Evolutionary conservation across 2,113 vertebrate genomes (phyloP), one percentile per base, ranked within the genome.

Genomic region (Solea solea): DNA sequence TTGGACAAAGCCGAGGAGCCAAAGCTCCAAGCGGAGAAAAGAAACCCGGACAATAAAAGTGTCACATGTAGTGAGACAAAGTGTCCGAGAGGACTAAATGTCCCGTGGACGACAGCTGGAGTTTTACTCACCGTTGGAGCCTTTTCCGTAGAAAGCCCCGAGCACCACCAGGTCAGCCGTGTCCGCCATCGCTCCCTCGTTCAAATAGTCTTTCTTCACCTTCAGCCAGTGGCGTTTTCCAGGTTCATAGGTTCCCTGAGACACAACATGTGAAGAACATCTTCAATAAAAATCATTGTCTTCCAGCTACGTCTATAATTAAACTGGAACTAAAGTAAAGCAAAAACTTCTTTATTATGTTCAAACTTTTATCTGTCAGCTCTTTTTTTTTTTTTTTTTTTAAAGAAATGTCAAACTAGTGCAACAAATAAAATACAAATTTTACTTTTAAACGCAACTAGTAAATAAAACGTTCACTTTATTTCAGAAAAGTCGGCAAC

Each of bases 151-250:
- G 91, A 98, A 99, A 7, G 96, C 98, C 1, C 98, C 98, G 67
- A 99, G 93, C 65, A 99, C 98, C 88, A 98, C 96, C 80, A 99
- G 93, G 90, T 99, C 98, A 25, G 98, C 98, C 0, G 97, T 96
- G 90, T 99, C 98, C 0, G 98, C 98, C 97, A 99, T 99, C 0
- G 97, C 96, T 0, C 98, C 98, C 80, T 98, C 96, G 0, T 99
- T 99, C 53, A 99, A 75, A 50, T 99, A 99, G 73, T 99, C 98
- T 85, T 99, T 99, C 87, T 99, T 99, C 66, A 99, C 96, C 79
- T 99, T 99, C 79, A 99, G 93, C 98, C 98, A 99, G 78, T 99
- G 98, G 0, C 98, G 94, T 46, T 98, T 99, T 3, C 98, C 98
- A 5, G 98, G 98, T 63, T 99, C 98, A 3, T 99, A 99, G 5